Base-by-base conservation (phyloP, 1,140 invertebrate species). In the Glomeris maerens region DNA sequence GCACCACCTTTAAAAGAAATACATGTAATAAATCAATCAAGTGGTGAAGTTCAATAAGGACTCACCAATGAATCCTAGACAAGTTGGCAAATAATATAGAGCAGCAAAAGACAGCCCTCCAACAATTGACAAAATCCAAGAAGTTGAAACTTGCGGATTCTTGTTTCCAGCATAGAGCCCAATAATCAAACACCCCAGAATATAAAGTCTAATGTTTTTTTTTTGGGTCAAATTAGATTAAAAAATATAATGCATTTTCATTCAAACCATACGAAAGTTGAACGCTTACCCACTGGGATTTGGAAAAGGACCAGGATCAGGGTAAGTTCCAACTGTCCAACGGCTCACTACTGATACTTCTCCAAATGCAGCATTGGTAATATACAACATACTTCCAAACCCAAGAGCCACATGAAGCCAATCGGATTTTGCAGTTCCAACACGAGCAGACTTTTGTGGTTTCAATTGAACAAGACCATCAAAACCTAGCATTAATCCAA, bases 361-460 rank as follows among this genome's bases (percentile, higher is more conserved):
- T 25, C 64, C 63, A 60, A 64, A 67, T 39, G 61, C 56, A 58
- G 59, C 59, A 39, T 65, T 59, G 26, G 62, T 62, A n/a, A 65
- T 47, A 51, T 58, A 67, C 17, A 68, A 44, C 7, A 67, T 52
- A 55, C 64, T 67, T 10, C 66, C 66, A 50, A 66, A 63, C 3
- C 63, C 66, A 22, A 66, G 40, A 1, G 59, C 60, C 21, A 58
- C 59, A 1, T 55, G 47, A 1, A 66, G 17, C 56, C 60, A 65
- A 22, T 53, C 47, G 5, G 59, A 55, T 53, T 17, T 17, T 44
- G 46, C n/a, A n/a, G n/a, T n/a, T n/a, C n/a, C n/a, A n/a, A n/a
- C n/a, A n/a, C n/a, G n/a, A 17, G 17, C 31, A 36, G 31, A 13
- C 31, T 36, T 36, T 36, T 17, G 10, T 36, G 31, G 31, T 36